Conservation (phyloP, 2,797 vertebrate species). For the Amniataba percoides region DNA sequence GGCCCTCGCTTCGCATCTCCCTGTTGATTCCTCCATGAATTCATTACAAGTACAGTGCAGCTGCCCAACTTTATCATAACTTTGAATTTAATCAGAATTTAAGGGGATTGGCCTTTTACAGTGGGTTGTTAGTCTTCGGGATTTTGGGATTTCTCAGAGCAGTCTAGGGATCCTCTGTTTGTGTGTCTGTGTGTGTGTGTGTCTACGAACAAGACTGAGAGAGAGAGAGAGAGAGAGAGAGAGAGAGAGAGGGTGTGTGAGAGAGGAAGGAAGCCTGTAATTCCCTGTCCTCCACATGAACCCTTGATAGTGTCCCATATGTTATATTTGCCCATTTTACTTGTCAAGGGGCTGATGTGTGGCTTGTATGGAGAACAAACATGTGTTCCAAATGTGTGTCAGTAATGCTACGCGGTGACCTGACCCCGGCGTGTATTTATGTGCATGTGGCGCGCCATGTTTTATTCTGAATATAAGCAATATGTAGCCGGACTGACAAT, state of each 20-base stretch:
- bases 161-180: slow-evolving; percentile 1
- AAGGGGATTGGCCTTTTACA: slow-evolving; percentile 31
- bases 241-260: slow-evolving; percentile 23
- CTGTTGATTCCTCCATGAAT: slow-evolving; percentile 25
- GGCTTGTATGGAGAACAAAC: slow-evolving; percentile 75
- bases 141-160: slow-evolving; percentile 42
- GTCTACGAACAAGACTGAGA: neutral
- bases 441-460: slow-evolving; percentile 35
- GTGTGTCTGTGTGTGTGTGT: slow-evolving; percentile 18
- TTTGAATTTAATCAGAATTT: slow-evolving; percentile 26
- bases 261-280: slow-evolving; percentile 58
- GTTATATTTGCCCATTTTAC: slow-evolving; percentile 76
- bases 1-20: slow-evolving; percentile 19
- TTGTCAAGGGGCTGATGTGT: slow-evolving; percentile 77
- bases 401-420: slow-evolving; percentile 63
- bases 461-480: slow-evolving; percentile 57
- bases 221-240: neutral
- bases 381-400: slow-evolving; percentile 76
- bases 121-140: slow-evolving; percentile 38
- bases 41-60: slow-evolving; percentile 17
- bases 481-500: slow-evolving; percentile 42
- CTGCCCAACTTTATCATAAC: slow-evolving; percentile 37
- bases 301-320: slow-evolving; percentile 76
- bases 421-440: slow-evolving; percentile 64
- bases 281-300: slow-evolving; percentile 80